These are phyloP conservation scores for Euthynnus affinis DNA, from an alignment of 2,797 vertebrate species.

Conservation along the genomic window DNA sequence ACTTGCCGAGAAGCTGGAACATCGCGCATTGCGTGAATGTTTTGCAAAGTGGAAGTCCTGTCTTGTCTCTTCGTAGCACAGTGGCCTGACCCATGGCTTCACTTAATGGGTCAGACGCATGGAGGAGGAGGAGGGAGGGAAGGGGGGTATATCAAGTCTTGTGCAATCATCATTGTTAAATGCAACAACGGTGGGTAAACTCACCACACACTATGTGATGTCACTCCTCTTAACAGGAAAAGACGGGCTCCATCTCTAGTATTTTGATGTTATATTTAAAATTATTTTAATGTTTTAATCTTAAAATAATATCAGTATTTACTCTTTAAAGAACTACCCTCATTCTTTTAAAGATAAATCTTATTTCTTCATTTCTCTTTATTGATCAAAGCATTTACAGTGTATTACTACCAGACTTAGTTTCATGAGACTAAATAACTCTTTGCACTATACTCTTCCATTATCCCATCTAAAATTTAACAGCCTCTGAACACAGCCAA, in stretches of 20 bases:
- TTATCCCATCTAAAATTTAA: conserved; percentile 46
- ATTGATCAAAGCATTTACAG: conserved; percentile 17
- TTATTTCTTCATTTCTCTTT: background rate
- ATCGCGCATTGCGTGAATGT: conserved; percentile 8
- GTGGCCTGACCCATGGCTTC: conserved; percentile 31
- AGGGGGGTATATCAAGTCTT: conserved; percentile 4
- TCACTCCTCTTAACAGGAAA: conserved; percentile 6
- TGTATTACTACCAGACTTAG: background rate
- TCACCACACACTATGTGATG: conserved; percentile 1
- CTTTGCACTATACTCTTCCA: conserved; percentile 13
- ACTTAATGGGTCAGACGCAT: conserved; percentile 21
- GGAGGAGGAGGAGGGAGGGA: background rate
- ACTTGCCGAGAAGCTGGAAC: conserved; percentile 17
- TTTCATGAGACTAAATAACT: conserved; percentile 36
- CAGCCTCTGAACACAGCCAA: conserved; percentile 39
- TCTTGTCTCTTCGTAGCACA: conserved; percentile 29
- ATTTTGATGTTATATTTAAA: conserved; percentile 3
- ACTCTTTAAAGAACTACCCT: conserved; percentile 2
- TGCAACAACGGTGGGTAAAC: conserved; percentile 13
- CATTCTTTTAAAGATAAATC: conserved; percentile 13
- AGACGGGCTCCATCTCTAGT: background rate
- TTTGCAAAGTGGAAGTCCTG: conserved; percentile 39
- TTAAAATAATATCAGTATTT: background rate
- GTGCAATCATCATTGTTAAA: conserved; percentile 36
- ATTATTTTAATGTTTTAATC: too few species aligned